Conservation (phyloP, 2,888 invertebrate species). For the Sphinx pinastri region DNA sequence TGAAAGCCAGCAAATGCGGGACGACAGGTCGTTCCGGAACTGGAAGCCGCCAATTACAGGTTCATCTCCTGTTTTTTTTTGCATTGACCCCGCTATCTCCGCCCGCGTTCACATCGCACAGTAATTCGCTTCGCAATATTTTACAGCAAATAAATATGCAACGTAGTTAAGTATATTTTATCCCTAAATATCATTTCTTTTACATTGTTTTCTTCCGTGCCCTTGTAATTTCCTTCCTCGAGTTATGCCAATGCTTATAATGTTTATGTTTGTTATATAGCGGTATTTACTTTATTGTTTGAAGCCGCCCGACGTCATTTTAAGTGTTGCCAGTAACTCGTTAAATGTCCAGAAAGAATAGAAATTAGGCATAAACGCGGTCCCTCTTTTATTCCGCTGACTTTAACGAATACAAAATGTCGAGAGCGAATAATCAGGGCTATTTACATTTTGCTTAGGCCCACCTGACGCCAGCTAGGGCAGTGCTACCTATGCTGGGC, state of each 20-base stretch:
- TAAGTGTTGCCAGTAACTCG: constrained; percentile 37
- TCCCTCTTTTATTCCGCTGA: constrained; percentile 59
- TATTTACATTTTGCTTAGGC: constrained; percentile 72
- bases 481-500: constrained; percentile 36
- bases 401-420: constrained; percentile 64
- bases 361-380: constrained; percentile 55
- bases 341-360: constrained; percentile 42
- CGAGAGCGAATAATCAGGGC: constrained; percentile 63
- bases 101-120: constrained; percentile 27
- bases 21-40: constrained; percentile 42
- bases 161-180: not conserved
- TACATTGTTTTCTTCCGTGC: not conserved
- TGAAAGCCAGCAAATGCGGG: constrained; percentile 39
- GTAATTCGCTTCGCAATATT: constrained; percentile 9
- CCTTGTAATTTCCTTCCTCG: not conserved
- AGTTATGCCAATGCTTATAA: constrained; percentile 3
- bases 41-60: constrained; percentile 61
- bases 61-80: constrained; percentile 54
- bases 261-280: not conserved
- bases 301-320: constrained; percentile 26
- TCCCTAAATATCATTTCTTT: not conserved
- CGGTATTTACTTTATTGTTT: constrained; percentile 10
- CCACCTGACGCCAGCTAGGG: constrained; percentile 59
- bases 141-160: not conserved
- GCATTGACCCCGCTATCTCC: constrained; percentile 36